Evolutionary conservation across 2,888 invertebrate species (phyloP).

Genomic region (Romanomermis culicivorax): DNA sequence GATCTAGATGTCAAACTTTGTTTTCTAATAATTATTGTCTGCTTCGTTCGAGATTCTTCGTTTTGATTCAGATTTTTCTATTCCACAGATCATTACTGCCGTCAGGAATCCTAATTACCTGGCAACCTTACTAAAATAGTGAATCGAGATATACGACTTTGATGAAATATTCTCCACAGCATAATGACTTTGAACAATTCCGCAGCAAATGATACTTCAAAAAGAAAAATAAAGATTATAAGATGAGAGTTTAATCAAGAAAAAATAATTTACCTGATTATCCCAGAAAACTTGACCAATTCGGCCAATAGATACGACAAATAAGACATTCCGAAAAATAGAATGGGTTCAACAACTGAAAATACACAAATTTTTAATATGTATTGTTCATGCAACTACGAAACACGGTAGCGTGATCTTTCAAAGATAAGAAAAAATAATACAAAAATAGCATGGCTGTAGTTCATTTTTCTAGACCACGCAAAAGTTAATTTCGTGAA

Average conservation of each 20-base stretch:
- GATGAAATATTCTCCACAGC: conserved; percentile 37
- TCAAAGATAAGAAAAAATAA: too few relatives aligned
- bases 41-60: too few relatives aligned
- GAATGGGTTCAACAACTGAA: conserved; percentile 38
- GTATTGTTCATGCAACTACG: too few relatives aligned
- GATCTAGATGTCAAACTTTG: too few relatives aligned
- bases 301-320: conserved; percentile 37
- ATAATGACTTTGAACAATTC: conserved; percentile 37
- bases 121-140: conserved; percentile 37
- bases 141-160: conserved; percentile 37
- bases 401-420: too few relatives aligned
- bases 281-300: conserved; percentile 39
- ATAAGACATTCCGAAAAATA: conserved; percentile 37
- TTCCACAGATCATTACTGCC: too few relatives aligned
- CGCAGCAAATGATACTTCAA: conserved; percentile 37
- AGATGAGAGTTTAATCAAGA: background rate
- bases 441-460: too few relatives aligned
- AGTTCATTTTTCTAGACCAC: too few relatives aligned
- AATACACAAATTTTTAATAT: conserved; percentile 9
- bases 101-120: conserved; percentile 29
- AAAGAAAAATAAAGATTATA: background rate
- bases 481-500: too few relatives aligned
- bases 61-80: too few relatives aligned
- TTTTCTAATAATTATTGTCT: too few relatives aligned
- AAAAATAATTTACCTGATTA: conserved; percentile 31